Evolutionary conservation across 1,140 invertebrate genomes (phyloP).

Genomic region (Octopus bimaculoides): DNA sequence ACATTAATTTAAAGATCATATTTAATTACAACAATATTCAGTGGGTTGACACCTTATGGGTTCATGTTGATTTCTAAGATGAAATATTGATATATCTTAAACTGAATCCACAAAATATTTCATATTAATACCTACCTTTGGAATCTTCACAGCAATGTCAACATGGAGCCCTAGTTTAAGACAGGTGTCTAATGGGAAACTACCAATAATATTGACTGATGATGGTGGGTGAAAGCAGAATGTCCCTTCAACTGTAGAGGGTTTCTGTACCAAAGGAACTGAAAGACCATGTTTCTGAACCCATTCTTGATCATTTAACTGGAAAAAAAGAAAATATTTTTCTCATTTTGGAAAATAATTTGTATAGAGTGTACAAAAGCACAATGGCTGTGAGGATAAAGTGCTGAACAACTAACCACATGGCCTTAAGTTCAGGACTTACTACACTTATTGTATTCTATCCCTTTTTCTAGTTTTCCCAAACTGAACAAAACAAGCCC

Average conservation of each 20-base stretch:
- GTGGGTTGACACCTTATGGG: too few species aligned
- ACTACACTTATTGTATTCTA: too few species aligned
- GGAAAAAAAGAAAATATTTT: conserved; percentile 16
- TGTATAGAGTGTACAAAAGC: not conserved
- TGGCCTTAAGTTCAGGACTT: too few species aligned
- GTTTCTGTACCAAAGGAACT: conserved; percentile 30
- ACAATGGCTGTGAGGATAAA: too few species aligned
- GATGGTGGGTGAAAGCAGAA: conserved; percentile 43
- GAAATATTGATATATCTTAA: too few species aligned
- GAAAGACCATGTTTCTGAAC: conserved; percentile 25
- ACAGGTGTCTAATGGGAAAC: conserved; percentile 32
- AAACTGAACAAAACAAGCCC: too few species aligned
- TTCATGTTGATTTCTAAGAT: too few species aligned
- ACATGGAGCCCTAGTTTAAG: conserved; percentile 34
- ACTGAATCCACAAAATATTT: too few species aligned
- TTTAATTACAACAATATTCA: too few species aligned
- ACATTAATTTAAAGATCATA: too few species aligned
- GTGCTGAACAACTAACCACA: too few species aligned
- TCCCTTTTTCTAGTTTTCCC: too few species aligned
- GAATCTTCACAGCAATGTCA: conserved; percentile 44
- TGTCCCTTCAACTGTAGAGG: conserved; percentile 26
- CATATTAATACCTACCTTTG: conserved; percentile 30
- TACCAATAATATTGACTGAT: conserved; percentile 38
- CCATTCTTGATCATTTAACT: conserved; percentile 35
- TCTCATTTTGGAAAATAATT: not conserved